Evolutionary conservation across 2,888 invertebrate genomes (phyloP), one percentile per base, ranked within the genome.

Genomic region (Atethmia centrago): DNA sequence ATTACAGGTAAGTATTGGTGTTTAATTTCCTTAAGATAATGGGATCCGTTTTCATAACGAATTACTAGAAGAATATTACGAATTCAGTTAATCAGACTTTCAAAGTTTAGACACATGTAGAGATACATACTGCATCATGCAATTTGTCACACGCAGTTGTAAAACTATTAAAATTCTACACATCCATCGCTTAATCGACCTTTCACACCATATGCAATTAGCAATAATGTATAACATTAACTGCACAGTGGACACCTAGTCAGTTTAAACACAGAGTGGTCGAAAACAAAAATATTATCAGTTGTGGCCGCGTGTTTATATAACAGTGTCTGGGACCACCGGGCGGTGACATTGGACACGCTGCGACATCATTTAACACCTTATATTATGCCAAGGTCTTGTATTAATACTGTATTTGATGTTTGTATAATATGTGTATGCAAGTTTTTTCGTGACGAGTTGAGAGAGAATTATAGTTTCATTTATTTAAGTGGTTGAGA

Each of bases 201-300:
- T 65, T 69, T 63, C 63, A 31, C 69, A 83, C 56, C 51, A 65
- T 53, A 53, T 28, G n/a, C 28, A 55, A 66, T 55, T 64, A 45
- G 55, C 51, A 66, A 73, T 77, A 77, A 69, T 79, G 70, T 74
- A 73, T 58, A 66, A 63, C 40, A 83, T 28, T 59, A 77, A n/a
- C 36, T 40, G 45, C 63, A 74, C 56, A 69, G 80, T 51, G 58
- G n/a, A 56, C 45, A 58, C 67, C 61, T 71, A 63, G 63, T 7
- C 64, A 40, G 36, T 63, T 55, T 61, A 77, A 77, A 59, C 68
- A 84, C 71, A 65, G 73, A 83, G 79, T 87, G 85, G 76, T 85
- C 81, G 84, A 86, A 87, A 86, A 88, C 86, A 88, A 87, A 87
- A 88, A 89, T 90, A 87, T 89, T 88, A 90, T 90, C 87, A 80